Evolutionary conservation across 92 coral and sea anemone species (phyloP).

Genomic region (Palythoa caribaeorum): DNA sequence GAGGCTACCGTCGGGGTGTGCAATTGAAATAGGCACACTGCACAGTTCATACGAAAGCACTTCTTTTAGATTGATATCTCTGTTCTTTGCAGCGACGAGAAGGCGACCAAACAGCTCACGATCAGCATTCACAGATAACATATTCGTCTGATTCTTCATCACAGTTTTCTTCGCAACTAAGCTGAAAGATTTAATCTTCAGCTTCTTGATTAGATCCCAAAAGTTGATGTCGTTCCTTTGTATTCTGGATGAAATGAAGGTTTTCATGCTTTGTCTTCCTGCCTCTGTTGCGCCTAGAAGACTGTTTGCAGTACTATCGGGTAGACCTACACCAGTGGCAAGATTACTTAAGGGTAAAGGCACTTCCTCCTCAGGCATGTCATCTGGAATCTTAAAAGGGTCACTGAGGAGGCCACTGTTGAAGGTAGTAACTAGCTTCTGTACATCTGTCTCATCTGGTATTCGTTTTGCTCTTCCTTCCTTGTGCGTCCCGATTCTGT

Average conservation of each 20-base stretch:
- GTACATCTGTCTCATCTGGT: constrained; percentile 67
- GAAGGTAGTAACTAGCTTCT: constrained; percentile 60
- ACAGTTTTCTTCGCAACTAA: constrained; percentile 45
- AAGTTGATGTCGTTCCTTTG: constrained; percentile 49
- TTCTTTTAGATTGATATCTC: constrained; percentile 40
- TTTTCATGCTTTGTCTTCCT: constrained; percentile 10
- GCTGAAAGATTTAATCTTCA: constrained; percentile 61
- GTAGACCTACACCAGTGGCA: constrained; percentile 65
- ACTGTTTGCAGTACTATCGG: constrained; percentile 49
- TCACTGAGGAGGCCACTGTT: constrained; percentile 56
- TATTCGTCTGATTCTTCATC: constrained; percentile 1
- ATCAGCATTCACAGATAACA: background rate
- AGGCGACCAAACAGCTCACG: constrained; percentile 45
- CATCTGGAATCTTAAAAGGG: constrained; percentile 65
- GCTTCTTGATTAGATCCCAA: constrained; percentile 64
- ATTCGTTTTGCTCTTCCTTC: constrained; percentile 50
- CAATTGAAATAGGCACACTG: constrained; percentile 59
- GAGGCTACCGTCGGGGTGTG: constrained; percentile 69
- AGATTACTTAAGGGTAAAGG: constrained; percentile 58
- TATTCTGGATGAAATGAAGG: constrained; percentile 39
- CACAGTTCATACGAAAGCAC: constrained; percentile 69
- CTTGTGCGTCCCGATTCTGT: constrained; percentile 45
- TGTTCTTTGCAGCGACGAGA: constrained; percentile 43
- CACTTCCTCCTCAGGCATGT: constrained; percentile 39
- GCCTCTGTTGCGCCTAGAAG: constrained; percentile 50